Percentiles rank a stretch among this genome's conserved stretches.
Conservation (phyloP, 2,113 vertebrate genomes). For the Zosterops lateralis region DNA sequence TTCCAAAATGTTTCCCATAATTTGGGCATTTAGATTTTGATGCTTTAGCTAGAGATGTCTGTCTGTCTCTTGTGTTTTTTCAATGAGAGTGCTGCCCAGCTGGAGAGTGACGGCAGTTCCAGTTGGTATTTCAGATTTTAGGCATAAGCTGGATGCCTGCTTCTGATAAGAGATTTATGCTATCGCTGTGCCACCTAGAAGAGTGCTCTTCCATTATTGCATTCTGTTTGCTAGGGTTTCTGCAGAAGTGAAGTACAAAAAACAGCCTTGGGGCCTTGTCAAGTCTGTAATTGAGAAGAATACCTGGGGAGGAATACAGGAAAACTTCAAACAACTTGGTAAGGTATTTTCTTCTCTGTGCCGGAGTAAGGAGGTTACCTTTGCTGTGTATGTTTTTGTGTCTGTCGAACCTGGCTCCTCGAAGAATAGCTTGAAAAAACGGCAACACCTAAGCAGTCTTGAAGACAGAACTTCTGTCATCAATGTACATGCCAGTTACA, state of each 20-base stretch:
- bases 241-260: conserved; percentile 91
- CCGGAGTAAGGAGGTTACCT: background rate
- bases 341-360: conserved; percentile 36
- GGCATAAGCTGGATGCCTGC: background rate
- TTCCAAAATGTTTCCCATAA: background rate
- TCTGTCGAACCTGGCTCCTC: background rate
- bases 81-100: background rate
- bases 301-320: conserved; percentile 91
- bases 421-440: background rate
- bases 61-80: background rate
- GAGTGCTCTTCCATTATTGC: background rate
- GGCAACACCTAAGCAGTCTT: background rate
- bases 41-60: background rate
- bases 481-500: background rate
- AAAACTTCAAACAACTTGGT: conserved; percentile 92
- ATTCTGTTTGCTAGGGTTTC: conserved; percentile 78
- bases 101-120: background rate
- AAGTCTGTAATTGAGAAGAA: conserved; percentile 95
- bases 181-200: background rate
- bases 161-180: background rate
- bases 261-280: conserved; percentile 92
- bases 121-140: background rate
- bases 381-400: background rate
- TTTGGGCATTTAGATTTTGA: background rate
- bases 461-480: background rate